phyloP scores from a whole-genome alignment of 1,140 invertebrate genomes.

The Drosophila tristis region DNA sequence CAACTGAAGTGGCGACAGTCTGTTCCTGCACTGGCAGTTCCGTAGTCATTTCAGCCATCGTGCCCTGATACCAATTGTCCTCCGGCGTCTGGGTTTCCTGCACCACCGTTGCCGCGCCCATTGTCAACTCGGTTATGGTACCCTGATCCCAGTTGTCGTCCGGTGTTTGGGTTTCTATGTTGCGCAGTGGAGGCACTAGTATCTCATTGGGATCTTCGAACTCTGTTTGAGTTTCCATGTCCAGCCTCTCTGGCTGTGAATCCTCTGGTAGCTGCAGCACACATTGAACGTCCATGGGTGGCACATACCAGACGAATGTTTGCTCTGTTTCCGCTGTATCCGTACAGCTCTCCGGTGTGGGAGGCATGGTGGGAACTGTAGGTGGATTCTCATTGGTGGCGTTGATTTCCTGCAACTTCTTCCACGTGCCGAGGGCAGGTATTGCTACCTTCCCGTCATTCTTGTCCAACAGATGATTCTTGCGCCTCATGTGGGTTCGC shows the following conservation, averaged over 20 bases:
- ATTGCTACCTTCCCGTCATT: conserved; percentile 40
- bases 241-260: conserved; percentile 38
- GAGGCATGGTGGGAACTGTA: background rate
- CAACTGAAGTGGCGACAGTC: conserved; percentile 28
- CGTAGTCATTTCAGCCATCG: conserved; percentile 52
- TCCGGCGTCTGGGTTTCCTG: conserved; percentile 59
- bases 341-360: background rate
- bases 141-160: conserved; percentile 48
- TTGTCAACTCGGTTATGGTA: conserved; percentile 60
- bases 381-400: background rate
- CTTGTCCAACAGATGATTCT: conserved; percentile 36
- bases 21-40: conserved; percentile 14
- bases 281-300: conserved; percentile 42
- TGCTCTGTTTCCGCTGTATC: conserved; percentile 2
- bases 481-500: conserved; percentile 65
- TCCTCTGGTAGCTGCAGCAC: conserved; percentile 6
- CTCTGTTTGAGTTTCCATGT: conserved; percentile 70
- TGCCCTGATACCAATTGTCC: conserved; percentile 47
- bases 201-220: conserved; percentile 48
- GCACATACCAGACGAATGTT: conserved; percentile 31
- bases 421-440: conserved; percentile 26
- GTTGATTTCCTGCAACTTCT: conserved; percentile 20
- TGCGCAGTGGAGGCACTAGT: conserved; percentile 50
- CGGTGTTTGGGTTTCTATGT: conserved; percentile 64
- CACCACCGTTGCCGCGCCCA: conserved; percentile 1